Base-by-base conservation (phyloP, 1,140 invertebrate species). In the Physella acuta region DNA sequence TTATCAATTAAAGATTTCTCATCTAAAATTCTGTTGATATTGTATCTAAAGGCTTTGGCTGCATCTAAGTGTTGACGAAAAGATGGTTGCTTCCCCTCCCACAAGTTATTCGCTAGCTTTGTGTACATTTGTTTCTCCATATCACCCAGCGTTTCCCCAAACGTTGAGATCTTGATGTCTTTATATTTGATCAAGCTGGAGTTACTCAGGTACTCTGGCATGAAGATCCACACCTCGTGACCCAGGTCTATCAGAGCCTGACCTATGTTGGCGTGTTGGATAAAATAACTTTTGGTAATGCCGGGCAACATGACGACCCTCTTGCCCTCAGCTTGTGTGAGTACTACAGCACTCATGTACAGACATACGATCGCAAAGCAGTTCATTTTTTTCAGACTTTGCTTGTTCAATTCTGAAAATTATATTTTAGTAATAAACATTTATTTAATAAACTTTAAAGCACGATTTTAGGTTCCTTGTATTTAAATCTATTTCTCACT, bases 141-240 rank as follows among this genome's bases (percentile, higher is more conserved):
- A n/a, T 65, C 16, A 0, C 24, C 33, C 0, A 59, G 1, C 0
- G 44, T 3, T 39, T 31, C 1, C 28, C 64, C 64, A 30, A 60
- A 69, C 30, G 33, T 31, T 4, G 69, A 5, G 17, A 72, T 39
- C 0, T 62, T 64, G 16, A 69, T 28, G 39, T 37, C 33, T 16
- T 36, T 52, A 2, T 58, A 58, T 36, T 72, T 33, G 51, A 72
- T 37, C 28, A 59, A 14, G 24, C 30, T n/a, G 17, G 33, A 69
- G 33, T 26, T 14, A 24, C 39, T 11, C n/a, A 72, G 1, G 33
- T 36, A 64, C 28, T 68, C 52, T 20, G 71, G 62, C 11, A 72
- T 26, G 36, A 59, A 28, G 0, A 72, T 1, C 60, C 60, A 69
- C 33, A 65, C 67, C 36, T 68, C 33, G 51, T 72, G 71, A 2